These are phyloP conservation scores for Tachysurus vachellii DNA, from an alignment of 2,113 vertebrate species.

Conservation along the genomic window DNA sequence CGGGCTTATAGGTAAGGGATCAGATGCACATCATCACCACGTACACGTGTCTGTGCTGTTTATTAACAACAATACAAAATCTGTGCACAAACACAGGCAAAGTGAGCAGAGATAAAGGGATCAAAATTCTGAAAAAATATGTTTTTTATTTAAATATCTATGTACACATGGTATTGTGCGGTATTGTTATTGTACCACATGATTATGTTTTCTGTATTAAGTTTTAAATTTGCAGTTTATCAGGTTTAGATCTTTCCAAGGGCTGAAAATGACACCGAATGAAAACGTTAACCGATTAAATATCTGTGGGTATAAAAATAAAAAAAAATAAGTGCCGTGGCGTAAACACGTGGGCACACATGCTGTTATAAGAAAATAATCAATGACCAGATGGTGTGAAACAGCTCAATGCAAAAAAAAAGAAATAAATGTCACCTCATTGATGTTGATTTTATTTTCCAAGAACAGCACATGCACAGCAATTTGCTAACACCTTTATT, in stretches of 20 bases:
- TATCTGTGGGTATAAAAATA: not conserved
- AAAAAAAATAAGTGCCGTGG: not conserved
- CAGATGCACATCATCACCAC: not conserved
- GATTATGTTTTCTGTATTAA: not conserved
- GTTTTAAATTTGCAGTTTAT: not conserved
- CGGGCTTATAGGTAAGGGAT: constrained; percentile 85
- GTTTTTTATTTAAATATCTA: no score
- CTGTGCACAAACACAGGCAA: not conserved
- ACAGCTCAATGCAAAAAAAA: not conserved
- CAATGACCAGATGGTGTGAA: not conserved
- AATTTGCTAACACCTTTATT: not conserved
- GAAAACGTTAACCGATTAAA: not conserved
- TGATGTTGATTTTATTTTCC: not conserved
- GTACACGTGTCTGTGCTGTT: not conserved
- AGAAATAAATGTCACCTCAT: not conserved
- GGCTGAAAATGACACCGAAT: not conserved
- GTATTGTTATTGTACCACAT: not conserved
- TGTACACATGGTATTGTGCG: not conserved
- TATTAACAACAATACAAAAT: not conserved
- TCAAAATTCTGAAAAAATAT: not conserved
- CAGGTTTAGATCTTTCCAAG: not conserved
- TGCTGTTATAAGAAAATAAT: not conserved
- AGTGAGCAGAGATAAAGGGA: not conserved
- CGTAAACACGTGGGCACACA: not conserved
- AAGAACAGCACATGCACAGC: not conserved